Evolutionary conservation across 37 sponge, comb jelly and placozoan species (phyloP).

Genomic region (Halichondria panicea): DNA sequence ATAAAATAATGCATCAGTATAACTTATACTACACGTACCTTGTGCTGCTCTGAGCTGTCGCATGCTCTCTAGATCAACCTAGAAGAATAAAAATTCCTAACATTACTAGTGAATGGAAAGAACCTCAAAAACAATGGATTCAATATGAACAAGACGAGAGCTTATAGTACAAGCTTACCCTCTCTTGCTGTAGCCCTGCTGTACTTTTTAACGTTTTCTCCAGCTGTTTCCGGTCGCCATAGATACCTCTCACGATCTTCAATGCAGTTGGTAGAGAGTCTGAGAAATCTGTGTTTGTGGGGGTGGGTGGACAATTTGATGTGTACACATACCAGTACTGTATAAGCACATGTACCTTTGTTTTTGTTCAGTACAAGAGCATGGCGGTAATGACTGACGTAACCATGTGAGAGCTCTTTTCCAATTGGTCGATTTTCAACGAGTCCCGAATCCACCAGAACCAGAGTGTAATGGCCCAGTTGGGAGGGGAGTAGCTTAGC

Average conservation of each 20-base stretch:
- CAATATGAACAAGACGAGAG: not conserved
- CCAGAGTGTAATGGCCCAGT: slow-evolving; percentile 35
- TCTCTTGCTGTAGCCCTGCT: not conserved
- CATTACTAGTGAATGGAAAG: not conserved
- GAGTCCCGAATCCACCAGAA: not conserved
- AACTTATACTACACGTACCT: slow-evolving; percentile 25
- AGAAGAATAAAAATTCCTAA: not conserved
- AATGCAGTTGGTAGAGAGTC: not conserved
- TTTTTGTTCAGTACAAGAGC: not conserved
- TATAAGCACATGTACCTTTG: not conserved
- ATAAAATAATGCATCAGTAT: too few relatives aligned
- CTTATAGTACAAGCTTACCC: not conserved
- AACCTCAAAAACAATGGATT: not conserved
- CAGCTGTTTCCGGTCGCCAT: slow-evolving; percentile 14
- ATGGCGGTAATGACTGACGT: slow-evolving; percentile 24
- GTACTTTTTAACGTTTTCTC: slow-evolving; percentile 8
- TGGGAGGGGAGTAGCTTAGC: slow-evolving; percentile 6
- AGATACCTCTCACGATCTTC: slow-evolving; percentile 16
- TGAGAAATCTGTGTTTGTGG: slow-evolving; percentile 1
- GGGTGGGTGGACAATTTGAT: not conserved
- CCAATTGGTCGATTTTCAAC: slow-evolving; percentile 9
- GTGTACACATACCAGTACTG: not conserved
- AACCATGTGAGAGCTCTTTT: not conserved
- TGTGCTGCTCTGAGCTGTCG: slow-evolving; percentile 50
- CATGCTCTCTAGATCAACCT: slow-evolving; percentile 48